These are phyloP conservation scores for Eudyptes chrysolophus DNA, from an alignment of 2,113 vertebrate species.

Conservation along the genomic window DNA sequence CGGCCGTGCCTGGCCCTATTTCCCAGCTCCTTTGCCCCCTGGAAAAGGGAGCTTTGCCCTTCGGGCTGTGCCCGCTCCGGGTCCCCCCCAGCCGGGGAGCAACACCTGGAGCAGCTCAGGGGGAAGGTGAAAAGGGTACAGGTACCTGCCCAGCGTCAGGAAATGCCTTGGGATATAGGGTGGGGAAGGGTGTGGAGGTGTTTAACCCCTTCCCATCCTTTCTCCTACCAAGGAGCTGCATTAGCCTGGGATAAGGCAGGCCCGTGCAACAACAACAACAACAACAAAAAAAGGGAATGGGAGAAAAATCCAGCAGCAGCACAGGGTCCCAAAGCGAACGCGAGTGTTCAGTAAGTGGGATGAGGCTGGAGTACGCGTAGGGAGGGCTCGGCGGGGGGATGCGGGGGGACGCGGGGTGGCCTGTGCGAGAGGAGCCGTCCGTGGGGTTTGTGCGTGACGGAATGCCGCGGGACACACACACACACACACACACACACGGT, in stretches of 20 bases:
- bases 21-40: background rate
- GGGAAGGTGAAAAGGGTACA: background rate
- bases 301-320: fast-evolving
- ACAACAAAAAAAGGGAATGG: background rate
- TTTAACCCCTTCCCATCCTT: slow-evolving; percentile 30
- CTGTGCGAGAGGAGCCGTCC: background rate
- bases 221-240: fast-evolving
- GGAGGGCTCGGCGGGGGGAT: fast-evolving
- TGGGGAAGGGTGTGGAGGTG: background rate
- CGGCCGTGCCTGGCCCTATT: background rate
- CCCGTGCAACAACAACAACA: fast-evolving
- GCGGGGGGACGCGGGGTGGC: background rate
- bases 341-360: fast-evolving
- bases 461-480: background rate
- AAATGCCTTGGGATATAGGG: background rate
- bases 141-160: background rate
- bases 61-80: fast-evolving
- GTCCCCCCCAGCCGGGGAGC: background rate
- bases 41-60: background rate
- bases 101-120: slow-evolving; percentile 19
- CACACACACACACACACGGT: background rate
- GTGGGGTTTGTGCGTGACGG: background rate
- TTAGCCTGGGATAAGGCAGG: background rate
- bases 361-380: fast-evolving
- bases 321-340: fast-evolving